Evolutionary conservation across 2,888 invertebrate species (phyloP), one percentile per base, ranked within the genome.

Genomic region (Mythimna ferrago): DNA sequence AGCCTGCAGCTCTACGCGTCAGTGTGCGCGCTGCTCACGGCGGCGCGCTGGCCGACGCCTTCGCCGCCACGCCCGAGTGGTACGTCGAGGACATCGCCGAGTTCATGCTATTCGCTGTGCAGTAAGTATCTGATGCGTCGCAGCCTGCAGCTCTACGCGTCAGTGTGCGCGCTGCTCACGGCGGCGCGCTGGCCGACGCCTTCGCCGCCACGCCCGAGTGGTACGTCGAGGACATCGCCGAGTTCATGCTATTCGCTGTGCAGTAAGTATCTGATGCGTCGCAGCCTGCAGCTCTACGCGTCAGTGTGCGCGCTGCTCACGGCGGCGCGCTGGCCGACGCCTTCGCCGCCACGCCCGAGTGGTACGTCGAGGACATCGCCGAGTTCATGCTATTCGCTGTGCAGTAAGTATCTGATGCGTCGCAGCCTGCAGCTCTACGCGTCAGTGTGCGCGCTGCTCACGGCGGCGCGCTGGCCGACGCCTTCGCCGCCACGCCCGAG

Each of bases 61-160:
- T 99, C 96, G 97, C 98, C 69, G 98, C 99, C 87, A 97, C 99
- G 90, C 99, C 99, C 56, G 99, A 99, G 96, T 99, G 99, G 98
- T 99, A 99, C 93, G 97, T 99, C 86, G 99, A 99, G 94, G 99
- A 99, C 92, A 98, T 99, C 87, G 99, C 99, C 16, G 99, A 99
- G 94, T 99, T 99, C 94, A 97, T 99, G 89, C 97, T 99, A 51
- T 99, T 99, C 92, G 97, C 98, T 6, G 97, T 99, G 89, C 99
- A 99, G 98, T 99, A 95, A 98, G 98, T 97, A 75, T 5, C 56
- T 99, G 83, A 97, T 99, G 90, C 97, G 98, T 26, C 97, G 98
- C 72, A 98, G 98, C 82, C 96, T 99, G 83, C 97, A 97, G 89
- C 99, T 99, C 95, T 99, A 99, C 94, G 97, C 98, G 81, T 97